Evolutionary conservation across 2,113 vertebrate genomes (phyloP).

Genomic region (Marmota monax): DNA sequence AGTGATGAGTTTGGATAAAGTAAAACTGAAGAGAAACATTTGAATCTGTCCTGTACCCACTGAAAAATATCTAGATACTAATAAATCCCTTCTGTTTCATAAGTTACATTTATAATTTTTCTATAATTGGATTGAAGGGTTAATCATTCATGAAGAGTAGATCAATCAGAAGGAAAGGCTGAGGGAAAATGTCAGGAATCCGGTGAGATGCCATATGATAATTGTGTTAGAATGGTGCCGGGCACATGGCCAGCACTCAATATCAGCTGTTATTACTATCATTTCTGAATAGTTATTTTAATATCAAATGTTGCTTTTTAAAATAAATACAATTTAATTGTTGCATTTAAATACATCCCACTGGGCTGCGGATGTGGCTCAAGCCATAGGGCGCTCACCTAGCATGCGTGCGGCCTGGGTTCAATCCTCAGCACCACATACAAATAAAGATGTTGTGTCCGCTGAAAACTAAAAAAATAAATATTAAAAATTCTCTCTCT

Average conservation of each 20-base stretch:
- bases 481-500: too few species aligned
- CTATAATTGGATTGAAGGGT: constrained; percentile 4
- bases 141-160: not conserved
- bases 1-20: not conserved
- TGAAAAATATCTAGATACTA: not conserved
- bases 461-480: too few species aligned
- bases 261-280: not conserved
- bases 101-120: not conserved
- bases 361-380: too few species aligned
- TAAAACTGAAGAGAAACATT: not conserved
- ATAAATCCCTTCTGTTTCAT: not conserved
- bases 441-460: too few species aligned
- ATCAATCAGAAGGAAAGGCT: not conserved
- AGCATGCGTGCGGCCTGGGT: too few species aligned
- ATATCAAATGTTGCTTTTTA: not conserved
- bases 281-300: not conserved
- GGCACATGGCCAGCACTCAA: not conserved
- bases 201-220: not conserved
- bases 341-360: not conserved
- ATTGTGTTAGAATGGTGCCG: not conserved
- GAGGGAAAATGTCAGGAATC: not conserved
- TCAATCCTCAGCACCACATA: too few species aligned
- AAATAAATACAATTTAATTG: not conserved
- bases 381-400: too few species aligned
- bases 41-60: not conserved